Evolutionary conservation across 2,113 vertebrate species (phyloP).

Genomic region (Anguilla japonica): DNA sequence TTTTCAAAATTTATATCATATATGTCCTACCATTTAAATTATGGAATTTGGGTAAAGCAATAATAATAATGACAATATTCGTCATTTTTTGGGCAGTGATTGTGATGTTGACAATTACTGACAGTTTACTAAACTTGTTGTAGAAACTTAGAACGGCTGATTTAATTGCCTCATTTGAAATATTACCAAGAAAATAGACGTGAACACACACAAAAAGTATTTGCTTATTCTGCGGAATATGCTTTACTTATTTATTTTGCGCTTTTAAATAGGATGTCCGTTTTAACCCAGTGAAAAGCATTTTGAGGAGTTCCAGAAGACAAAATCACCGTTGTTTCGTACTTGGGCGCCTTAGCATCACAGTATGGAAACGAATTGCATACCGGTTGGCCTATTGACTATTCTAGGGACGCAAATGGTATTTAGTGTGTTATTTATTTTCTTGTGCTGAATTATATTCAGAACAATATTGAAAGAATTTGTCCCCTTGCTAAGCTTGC

Average conservation of each 20-base stretch:
- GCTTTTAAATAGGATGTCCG: not conserved
- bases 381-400: not conserved
- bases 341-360: not conserved
- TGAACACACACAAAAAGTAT: not conserved
- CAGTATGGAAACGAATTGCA: not conserved
- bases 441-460: not conserved
- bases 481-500: not conserved
- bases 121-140: not conserved
- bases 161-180: not conserved
- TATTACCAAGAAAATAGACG: not conserved
- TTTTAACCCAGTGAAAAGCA: not conserved
- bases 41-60: not conserved
- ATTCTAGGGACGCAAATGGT: not conserved
- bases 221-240: too few species aligned
- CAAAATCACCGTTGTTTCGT: not conserved
- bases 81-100: not conserved
- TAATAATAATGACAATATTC: not conserved
- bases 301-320: not conserved
- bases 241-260: not conserved
- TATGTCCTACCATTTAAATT: not conserved
- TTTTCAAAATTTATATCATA: not conserved
- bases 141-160: not conserved
- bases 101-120: conserved; percentile 2
- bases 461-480: not conserved
- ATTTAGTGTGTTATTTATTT: not conserved